These are phyloP conservation scores for Ceratosolen solmsi DNA, from an alignment of 1,140 invertebrate species.

Conservation along the genomic window DNA sequence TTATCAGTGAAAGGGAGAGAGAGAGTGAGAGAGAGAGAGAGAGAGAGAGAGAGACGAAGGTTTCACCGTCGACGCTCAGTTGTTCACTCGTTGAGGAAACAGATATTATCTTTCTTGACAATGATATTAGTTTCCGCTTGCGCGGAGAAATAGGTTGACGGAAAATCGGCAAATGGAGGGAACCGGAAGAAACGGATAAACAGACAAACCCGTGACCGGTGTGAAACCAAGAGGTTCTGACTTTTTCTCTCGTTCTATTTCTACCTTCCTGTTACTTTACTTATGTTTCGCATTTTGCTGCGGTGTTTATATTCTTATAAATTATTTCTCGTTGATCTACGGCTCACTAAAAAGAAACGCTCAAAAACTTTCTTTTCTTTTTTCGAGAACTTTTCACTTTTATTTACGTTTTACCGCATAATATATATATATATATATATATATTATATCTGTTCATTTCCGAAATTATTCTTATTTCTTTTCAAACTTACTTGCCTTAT, in stretches of 20 bases:
- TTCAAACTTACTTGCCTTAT: too few relatives aligned
- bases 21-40: constrained; percentile 20
- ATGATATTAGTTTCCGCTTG: constrained; percentile 50
- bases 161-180: constrained; percentile 39
- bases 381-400: too few relatives aligned
- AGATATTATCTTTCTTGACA: constrained; percentile 50
- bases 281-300: background rate
- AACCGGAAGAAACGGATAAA: constrained; percentile 27
- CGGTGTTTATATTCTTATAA: background rate
- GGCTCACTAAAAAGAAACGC: constrained; percentile 16
- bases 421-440: too few relatives aligned
- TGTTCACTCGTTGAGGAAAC: constrained; percentile 37
- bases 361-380: too few relatives aligned
- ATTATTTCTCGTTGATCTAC: constrained; percentile 24
- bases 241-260: background rate
- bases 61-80: background rate
- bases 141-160: constrained; percentile 47
- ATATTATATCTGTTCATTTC: too few relatives aligned
- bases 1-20: background rate
- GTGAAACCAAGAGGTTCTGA: background rate
- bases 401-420: too few relatives aligned
- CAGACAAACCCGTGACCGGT: constrained; percentile 16
- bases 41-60: background rate
- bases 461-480: too few relatives aligned
- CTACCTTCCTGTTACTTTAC: background rate